phyloP scores from a whole-genome alignment of 2,888 invertebrate genomes.

The Idaea straminata region DNA sequence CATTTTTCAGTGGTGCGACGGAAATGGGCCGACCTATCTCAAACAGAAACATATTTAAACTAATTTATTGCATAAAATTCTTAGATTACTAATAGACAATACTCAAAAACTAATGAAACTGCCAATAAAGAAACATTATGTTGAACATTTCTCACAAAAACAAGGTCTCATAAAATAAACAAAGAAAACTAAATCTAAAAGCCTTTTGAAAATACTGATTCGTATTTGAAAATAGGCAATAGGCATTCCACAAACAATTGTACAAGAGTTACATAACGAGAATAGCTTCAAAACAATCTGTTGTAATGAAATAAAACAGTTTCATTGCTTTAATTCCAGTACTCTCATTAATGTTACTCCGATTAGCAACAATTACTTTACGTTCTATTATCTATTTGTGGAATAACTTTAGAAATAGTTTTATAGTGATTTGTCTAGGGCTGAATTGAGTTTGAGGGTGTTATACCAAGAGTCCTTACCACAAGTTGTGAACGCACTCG shows the following conservation, averaged over 20 bases:
- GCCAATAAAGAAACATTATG: not conserved
- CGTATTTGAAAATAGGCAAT: not conserved
- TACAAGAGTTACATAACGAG: not conserved
- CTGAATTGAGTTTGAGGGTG: not conserved
- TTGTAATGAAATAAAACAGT: slow-evolving; percentile 1
- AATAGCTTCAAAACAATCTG: not conserved
- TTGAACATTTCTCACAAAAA: not conserved
- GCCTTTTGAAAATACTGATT: not conserved
- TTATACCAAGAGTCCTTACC: not conserved
- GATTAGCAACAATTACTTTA: not conserved
- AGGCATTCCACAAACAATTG: not conserved
- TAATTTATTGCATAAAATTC: no score
- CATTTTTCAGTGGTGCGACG: no score
- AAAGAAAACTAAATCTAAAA: not conserved
- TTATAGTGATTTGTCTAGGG: not conserved
- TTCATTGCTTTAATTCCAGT: not conserved
- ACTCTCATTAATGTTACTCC: not conserved
- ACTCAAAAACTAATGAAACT: not conserved
- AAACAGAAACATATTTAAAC: no score
- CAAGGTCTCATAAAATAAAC: not conserved
- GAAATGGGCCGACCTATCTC: no score
- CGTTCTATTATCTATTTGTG: not conserved
- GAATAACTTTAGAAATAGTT: not conserved
- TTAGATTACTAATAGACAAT: not conserved
- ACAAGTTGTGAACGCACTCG: no score